Percentiles rank a stretch among this genome's conserved stretches.
These are phyloP conservation scores for Mionectes macconnelli DNA, from an alignment of 2,113 vertebrate genomes.

Conservation along the genomic window DNA sequence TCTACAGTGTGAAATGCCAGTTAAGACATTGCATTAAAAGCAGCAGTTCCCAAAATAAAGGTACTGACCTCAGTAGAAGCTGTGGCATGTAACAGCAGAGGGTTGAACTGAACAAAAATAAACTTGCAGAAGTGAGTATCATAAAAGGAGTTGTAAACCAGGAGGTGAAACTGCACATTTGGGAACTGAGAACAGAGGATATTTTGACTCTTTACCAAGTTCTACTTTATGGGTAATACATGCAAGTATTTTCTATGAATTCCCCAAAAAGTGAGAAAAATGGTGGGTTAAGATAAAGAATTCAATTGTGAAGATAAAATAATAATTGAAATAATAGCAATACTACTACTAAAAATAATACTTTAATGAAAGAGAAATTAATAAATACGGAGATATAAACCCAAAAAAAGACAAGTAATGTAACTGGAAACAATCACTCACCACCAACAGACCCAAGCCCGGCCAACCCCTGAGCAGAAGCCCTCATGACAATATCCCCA, in stretches of 20 bases:
- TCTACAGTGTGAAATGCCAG: neutral
- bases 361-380: neutral
- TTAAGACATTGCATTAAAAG: neutral
- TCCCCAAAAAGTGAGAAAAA: neutral
- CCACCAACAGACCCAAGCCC: neutral
- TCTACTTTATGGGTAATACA: neutral
- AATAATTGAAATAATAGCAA: neutral
- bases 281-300: neutral
- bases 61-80: neutral
- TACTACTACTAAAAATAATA: neutral
- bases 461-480: neutral
- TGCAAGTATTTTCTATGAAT: neutral
- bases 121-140: neutral
- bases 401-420: neutral
- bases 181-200: neutral
- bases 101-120: neutral
- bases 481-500: fast-evolving
- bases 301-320: neutral
- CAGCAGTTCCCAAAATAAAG: neutral
- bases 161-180: neutral
- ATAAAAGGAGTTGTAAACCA: neutral
- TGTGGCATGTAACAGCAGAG: neutral
- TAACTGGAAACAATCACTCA: neutral
- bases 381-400: neutral
- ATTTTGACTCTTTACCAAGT: neutral